These are phyloP conservation scores for Myripristis jacobus DNA, from an alignment of 2,797 vertebrate species.

Conservation along the genomic window DNA sequence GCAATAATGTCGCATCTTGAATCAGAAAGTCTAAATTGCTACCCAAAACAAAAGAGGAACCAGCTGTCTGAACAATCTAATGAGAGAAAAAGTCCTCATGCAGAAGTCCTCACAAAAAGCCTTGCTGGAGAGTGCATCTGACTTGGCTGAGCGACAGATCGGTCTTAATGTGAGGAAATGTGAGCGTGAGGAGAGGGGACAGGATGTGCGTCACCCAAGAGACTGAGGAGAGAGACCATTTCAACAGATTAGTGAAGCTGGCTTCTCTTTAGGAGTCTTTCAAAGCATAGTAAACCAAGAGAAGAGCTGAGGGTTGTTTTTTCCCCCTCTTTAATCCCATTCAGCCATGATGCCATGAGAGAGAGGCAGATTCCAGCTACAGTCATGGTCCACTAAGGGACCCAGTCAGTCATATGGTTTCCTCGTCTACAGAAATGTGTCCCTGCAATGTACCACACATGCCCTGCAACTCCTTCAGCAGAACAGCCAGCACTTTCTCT, in stretches of 20 bases:
- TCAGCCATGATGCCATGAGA: conserved; percentile 28
- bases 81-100: conserved; percentile 55
- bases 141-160: conserved; percentile 72
- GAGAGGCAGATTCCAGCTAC: conserved; percentile 24
- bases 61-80: conserved; percentile 72
- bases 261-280: conserved; percentile 53
- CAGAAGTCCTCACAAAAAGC: conserved; percentile 43
- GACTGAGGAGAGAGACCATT: conserved; percentile 54
- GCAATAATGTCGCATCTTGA: conserved; percentile 4
- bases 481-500: background rate
- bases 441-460: conserved; percentile 2
- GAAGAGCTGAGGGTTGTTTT: conserved; percentile 29
- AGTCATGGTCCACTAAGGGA: conserved; percentile 21
- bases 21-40: conserved; percentile 51
- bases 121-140: conserved; percentile 72
- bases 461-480: conserved; percentile 10
- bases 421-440: background rate
- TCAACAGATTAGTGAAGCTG: conserved; percentile 58
- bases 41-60: conserved; percentile 50
- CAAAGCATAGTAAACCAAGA: conserved; percentile 34
- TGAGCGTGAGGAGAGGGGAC: conserved; percentile 44
- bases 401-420: conserved; percentile 23
- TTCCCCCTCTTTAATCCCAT: conserved; percentile 34
- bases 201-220: conserved; percentile 70
- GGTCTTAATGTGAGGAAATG: conserved; percentile 72